Evolutionary conservation across 2,113 vertebrate genomes (phyloP).

Genomic region (Halichoeres trimaculatus): DNA sequence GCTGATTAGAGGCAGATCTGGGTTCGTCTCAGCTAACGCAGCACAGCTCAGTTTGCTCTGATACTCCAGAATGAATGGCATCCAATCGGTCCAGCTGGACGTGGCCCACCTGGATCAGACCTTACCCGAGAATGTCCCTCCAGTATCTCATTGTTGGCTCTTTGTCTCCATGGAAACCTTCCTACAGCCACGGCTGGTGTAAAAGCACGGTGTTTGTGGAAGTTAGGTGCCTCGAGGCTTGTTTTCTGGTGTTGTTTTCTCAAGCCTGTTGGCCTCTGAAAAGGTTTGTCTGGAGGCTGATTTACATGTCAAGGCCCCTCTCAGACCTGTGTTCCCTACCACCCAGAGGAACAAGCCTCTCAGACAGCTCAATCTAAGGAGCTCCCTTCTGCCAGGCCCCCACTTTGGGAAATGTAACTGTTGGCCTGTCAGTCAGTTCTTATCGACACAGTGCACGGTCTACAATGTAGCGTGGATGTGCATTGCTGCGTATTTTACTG

Average conservation of each 20-base stretch:
- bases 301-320: slow-evolving; percentile 74
- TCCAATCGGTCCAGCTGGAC: slow-evolving; percentile 65
- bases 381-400: slow-evolving; percentile 33
- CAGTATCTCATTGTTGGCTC: slow-evolving; percentile 45
- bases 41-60: slow-evolving; percentile 18
- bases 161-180: slow-evolving; percentile 70
- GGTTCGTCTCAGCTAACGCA: slow-evolving; percentile 16
- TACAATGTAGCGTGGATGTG: background rate
- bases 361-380: slow-evolving; percentile 67
- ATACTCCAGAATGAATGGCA: slow-evolving; percentile 44
- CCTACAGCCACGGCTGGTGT: slow-evolving; percentile 41
- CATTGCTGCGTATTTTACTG: slow-evolving; percentile 4
- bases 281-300: slow-evolving; percentile 60
- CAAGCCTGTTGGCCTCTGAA: slow-evolving; percentile 52
- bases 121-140: slow-evolving; percentile 23
- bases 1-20: background rate
- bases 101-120: slow-evolving; percentile 54
- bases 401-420: slow-evolving; percentile 21
- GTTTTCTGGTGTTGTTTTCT: slow-evolving; percentile 60
- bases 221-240: slow-evolving; percentile 53
- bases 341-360: slow-evolving; percentile 34
- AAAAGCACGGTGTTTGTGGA: slow-evolving; percentile 57
- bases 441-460: slow-evolving; percentile 23
- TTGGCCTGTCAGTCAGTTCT: slow-evolving; percentile 51
- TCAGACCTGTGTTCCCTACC: slow-evolving; percentile 49